Conservation (phyloP, 2,888 invertebrate species). For the Oscheius sp. region DNA sequence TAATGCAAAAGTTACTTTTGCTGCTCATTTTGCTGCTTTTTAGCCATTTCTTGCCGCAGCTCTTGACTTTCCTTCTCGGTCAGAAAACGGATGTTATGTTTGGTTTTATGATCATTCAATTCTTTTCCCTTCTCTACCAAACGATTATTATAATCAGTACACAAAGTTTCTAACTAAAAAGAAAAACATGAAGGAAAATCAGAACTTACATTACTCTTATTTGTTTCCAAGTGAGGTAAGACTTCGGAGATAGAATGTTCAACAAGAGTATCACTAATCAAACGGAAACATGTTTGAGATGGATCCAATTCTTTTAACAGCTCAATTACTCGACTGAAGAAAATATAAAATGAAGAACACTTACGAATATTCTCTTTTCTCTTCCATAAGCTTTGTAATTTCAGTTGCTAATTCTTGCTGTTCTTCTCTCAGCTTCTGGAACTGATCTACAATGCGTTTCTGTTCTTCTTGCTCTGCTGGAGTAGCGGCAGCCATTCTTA, state of each 20-base stretch:
- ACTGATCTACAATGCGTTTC: constrained; percentile 56
- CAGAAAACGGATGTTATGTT: constrained; percentile 61
- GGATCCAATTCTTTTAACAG: constrained; percentile 53
- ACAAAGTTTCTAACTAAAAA: constrained; percentile 45
- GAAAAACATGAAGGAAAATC: background rate
- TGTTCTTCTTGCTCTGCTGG: constrained; percentile 52
- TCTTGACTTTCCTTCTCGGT: constrained; percentile 55
- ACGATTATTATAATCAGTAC: constrained; percentile 46
- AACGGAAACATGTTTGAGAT: constrained; percentile 55
- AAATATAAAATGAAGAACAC: background rate
- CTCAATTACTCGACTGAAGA: constrained; percentile 49
- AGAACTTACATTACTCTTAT: constrained; percentile 40
- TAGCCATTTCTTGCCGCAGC: constrained; percentile 45
- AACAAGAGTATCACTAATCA: constrained; percentile 59
- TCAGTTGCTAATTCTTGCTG: constrained; percentile 57
- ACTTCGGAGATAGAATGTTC: constrained; percentile 55
- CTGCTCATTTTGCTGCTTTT: constrained; percentile 13
- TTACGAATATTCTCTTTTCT: constrained; percentile 47
- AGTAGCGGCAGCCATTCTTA: background rate
- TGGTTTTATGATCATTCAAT: constrained; percentile 56
- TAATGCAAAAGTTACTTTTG: background rate
- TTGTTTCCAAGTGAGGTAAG: constrained; percentile 48
- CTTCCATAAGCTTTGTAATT: constrained; percentile 54
- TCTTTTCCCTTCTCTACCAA: constrained; percentile 63
- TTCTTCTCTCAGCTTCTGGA: constrained; percentile 59